Evolutionary conservation across 2,797 vertebrate genomes (phyloP).

Genomic region (Tragelaphus eurycerus): DNA sequence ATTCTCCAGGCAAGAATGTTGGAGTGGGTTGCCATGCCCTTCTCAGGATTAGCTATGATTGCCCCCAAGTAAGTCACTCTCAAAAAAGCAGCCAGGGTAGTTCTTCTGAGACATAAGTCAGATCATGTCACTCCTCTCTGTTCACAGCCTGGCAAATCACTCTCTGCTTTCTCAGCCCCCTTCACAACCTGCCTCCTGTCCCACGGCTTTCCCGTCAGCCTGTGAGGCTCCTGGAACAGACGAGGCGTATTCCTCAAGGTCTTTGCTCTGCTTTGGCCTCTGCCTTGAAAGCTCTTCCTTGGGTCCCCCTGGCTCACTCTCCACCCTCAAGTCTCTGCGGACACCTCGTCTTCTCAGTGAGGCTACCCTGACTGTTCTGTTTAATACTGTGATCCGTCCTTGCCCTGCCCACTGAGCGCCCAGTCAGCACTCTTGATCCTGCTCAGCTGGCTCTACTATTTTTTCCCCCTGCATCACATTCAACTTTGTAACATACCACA

Average conservation of each 20-base stretch:
- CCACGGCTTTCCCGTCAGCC: background rate
- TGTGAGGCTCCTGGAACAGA: background rate
- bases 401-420: background rate
- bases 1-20: background rate
- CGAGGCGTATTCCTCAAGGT: background rate
- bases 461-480: background rate
- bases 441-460: background rate
- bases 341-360: background rate
- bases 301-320: background rate
- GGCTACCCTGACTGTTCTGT: background rate
- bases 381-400: background rate
- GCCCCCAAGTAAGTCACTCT: background rate
- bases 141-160: background rate
- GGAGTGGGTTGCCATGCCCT: background rate
- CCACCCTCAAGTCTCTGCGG: background rate
- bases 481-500: background rate
- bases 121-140: background rate
- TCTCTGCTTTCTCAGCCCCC: background rate
- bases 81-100: background rate
- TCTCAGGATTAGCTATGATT: background rate
- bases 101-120: background rate
- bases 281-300: background rate
- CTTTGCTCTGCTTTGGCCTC: background rate
- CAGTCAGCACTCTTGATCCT: background rate
- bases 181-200: background rate